Percentiles rank a stretch among this genome's conserved stretches.
These are phyloP conservation scores for Craterocephalus amniculus DNA, from an alignment of 2,797 vertebrate genomes.

Conservation along the genomic window DNA sequence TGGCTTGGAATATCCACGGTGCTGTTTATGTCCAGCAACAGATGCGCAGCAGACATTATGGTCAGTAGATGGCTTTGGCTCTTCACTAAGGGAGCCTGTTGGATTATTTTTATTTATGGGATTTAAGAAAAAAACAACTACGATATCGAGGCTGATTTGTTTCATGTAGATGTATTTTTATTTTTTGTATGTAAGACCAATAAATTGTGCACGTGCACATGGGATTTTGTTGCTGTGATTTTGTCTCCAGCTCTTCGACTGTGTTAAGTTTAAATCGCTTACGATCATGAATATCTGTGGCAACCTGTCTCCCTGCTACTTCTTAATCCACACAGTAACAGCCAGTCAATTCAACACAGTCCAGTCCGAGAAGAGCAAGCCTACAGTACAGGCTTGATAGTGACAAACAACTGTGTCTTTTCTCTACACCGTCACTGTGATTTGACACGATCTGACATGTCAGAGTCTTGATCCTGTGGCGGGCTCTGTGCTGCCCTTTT, in stretches of 20 bases:
- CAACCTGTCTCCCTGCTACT: too few relatives aligned
- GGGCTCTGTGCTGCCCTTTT: slow-evolving; percentile 38
- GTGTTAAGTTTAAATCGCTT: background rate
- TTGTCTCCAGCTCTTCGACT: background rate
- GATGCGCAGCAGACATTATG: slow-evolving; percentile 28
- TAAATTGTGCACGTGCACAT: slow-evolving; percentile 65
- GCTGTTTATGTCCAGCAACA: slow-evolving; percentile 38
- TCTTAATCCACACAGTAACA: background rate
- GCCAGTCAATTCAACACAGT: background rate
- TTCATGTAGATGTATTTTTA: slow-evolving; percentile 55
- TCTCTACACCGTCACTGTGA: slow-evolving; percentile 26
- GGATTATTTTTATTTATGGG: slow-evolving; percentile 64
- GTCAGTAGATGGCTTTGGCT: slow-evolving; percentile 32
- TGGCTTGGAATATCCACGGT: slow-evolving; percentile 18
- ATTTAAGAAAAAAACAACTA: slow-evolving; percentile 38
- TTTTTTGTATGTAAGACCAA: slow-evolving; percentile 72
- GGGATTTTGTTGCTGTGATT: background rate
- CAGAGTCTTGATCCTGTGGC: slow-evolving; percentile 20
- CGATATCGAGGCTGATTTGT: slow-evolving; percentile 38
- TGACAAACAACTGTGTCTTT: slow-evolving; percentile 32
- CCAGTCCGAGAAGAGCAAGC: slow-evolving; percentile 13
- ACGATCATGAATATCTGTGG: background rate
- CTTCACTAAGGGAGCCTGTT: slow-evolving; percentile 49
- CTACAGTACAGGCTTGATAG: slow-evolving; percentile 6
- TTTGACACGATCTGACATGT: slow-evolving; percentile 40